Evolutionary conservation across 2,113 vertebrate genomes (phyloP).

Genomic region (Ciconia stormi): DNA sequence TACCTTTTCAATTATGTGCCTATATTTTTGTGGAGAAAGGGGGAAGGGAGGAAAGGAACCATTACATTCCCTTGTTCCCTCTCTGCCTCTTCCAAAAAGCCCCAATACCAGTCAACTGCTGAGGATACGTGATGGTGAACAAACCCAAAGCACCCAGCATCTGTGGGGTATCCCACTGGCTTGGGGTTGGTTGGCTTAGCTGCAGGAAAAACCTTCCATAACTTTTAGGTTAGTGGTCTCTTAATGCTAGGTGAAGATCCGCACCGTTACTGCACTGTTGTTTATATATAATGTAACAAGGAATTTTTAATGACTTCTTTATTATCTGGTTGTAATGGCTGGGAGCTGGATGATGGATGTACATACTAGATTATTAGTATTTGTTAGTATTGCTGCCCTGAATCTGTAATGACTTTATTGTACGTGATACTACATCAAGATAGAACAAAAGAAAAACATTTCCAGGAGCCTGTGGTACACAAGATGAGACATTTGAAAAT

Average conservation of each 20-base stretch:
- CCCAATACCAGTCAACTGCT: background rate
- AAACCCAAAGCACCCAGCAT: no score
- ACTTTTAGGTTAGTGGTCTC: background rate
- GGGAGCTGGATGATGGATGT: background rate
- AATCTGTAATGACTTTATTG: background rate
- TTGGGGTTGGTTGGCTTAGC: background rate
- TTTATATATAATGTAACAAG: background rate
- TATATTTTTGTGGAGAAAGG: background rate
- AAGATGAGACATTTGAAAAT: background rate
- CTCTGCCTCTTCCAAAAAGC: background rate
- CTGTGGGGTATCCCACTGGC: background rate
- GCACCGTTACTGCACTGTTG: background rate
- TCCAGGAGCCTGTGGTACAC: background rate
- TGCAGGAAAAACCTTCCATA: background rate
- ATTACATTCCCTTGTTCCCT: fast-evolving
- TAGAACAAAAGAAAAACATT: background rate
- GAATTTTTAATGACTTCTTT: background rate
- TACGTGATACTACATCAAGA: background rate
- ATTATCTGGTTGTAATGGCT: background rate
- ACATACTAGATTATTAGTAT: background rate
- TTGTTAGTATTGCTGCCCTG: background rate
- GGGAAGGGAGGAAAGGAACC: background rate
- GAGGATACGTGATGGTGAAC: background rate
- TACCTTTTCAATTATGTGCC: background rate
- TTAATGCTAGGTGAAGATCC: background rate